A percentile compares a stretch with the other conserved stretches of the same genome.
Evolutionary conservation across 2,888 invertebrate species (phyloP).

Genomic region (Drosophila percnosoma): DNA sequence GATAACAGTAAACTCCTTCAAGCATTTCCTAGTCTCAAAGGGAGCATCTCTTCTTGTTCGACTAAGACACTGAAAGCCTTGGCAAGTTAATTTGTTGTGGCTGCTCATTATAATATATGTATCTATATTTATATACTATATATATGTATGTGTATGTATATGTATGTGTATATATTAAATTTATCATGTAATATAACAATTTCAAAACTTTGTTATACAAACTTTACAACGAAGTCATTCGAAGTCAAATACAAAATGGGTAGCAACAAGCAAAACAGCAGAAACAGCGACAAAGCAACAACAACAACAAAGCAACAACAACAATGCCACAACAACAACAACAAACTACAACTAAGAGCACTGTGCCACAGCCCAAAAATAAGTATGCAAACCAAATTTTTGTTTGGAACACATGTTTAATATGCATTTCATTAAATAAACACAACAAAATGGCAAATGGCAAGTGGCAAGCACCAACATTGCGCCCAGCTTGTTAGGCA

Average conservation of each 20-base stretch:
- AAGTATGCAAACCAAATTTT: slow-evolving; percentile 53
- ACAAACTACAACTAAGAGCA: slow-evolving; percentile 3
- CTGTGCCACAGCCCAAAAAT: slow-evolving; percentile 19
- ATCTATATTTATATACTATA: too few relatives aligned
- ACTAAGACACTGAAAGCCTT: too few relatives aligned
- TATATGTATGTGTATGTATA: neutral
- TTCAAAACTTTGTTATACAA: neutral
- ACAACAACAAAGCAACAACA: neutral
- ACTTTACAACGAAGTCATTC: slow-evolving; percentile 55
- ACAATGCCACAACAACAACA: slow-evolving; percentile 5
- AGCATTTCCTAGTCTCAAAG: neutral
- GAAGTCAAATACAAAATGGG: slow-evolving; percentile 48
- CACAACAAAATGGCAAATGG: slow-evolving; percentile 54
- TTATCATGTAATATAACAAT: neutral
- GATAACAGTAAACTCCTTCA: too few relatives aligned
- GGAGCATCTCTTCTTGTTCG: neutral
- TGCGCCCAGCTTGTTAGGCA: slow-evolving; percentile 41
- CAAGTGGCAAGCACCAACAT: slow-evolving; percentile 34
- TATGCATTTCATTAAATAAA: slow-evolving; percentile 77
- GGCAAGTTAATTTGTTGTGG: too few relatives aligned
- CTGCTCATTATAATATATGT: neutral
- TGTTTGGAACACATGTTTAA: slow-evolving; percentile 65
- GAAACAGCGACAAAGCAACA: neutral
- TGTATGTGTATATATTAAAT: neutral
- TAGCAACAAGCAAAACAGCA: neutral